Evolutionary conservation across 2,888 invertebrate species (phyloP).

Genomic region (Ochropleura leucogaster): DNA sequence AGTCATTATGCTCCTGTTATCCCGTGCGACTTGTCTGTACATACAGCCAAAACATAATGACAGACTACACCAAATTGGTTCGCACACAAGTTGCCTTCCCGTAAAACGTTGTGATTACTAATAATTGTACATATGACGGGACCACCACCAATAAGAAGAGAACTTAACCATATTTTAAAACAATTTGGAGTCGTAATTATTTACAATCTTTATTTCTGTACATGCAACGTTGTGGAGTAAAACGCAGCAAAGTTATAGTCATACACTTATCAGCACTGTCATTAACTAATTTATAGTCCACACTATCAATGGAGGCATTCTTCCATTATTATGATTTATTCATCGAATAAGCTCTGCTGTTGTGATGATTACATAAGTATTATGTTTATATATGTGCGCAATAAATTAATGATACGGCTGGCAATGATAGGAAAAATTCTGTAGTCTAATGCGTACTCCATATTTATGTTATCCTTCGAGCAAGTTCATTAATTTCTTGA

Average conservation of each 20-base stretch:
- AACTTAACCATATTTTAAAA: background rate
- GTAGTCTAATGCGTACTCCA: constrained; percentile 27
- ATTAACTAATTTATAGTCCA: constrained; percentile 39
- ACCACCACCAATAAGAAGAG: background rate
- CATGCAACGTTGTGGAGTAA: constrained; percentile 1
- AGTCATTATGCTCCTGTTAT: constrained; percentile 1
- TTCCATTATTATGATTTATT: constrained; percentile 55
- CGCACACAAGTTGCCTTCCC: too few relatives aligned
- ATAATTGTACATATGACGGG: too few relatives aligned
- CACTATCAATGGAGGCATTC: constrained; percentile 53
- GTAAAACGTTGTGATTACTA: background rate
- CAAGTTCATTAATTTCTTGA: constrained; percentile 25
- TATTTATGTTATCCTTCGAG: constrained; percentile 43
- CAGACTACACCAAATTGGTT: background rate
- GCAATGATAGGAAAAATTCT: constrained; percentile 46
- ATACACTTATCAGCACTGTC: constrained; percentile 39
- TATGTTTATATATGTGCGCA: background rate
- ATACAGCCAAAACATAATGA: background rate
- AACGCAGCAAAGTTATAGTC: background rate
- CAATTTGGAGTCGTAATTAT: background rate
- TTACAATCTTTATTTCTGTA: background rate
- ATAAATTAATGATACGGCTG: constrained; percentile 54
- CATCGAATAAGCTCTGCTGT: constrained; percentile 34
- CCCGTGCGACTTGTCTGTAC: background rate
- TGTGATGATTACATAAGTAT: constrained; percentile 14